Evolutionary conservation across 2,888 invertebrate species (phyloP).

Genomic region (Bombylius major): DNA sequence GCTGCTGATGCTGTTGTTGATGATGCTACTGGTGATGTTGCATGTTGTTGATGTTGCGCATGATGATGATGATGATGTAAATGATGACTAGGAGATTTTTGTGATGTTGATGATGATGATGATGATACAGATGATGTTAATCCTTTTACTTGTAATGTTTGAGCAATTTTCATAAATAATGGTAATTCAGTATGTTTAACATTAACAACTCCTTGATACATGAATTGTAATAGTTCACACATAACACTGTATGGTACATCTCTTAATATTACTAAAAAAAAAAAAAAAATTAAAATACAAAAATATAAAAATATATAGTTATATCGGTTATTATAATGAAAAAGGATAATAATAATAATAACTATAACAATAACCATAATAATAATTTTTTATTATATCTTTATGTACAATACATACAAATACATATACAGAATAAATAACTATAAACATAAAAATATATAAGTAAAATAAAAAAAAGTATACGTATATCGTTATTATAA

Average conservation of each 20-base stretch:
- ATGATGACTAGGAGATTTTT: slow-evolving; percentile 20
- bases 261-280: slow-evolving; percentile 39
- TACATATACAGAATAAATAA: too few relatives aligned
- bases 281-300: background rate
- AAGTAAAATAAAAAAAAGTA: too few relatives aligned
- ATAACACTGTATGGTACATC: slow-evolving; percentile 44
- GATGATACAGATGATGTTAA: slow-evolving; percentile 31
- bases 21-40: background rate
- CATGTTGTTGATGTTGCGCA: background rate
- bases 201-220: slow-evolving; percentile 48
- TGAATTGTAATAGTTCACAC: slow-evolving; percentile 44
- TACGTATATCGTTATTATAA: too few relatives aligned
- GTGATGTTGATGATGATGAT: slow-evolving; percentile 21
- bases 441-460: too few relatives aligned
- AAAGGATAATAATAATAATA: too few relatives aligned
- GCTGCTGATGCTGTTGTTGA: background rate
- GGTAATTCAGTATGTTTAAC: slow-evolving; percentile 38
- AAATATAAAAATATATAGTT: too few relatives aligned
- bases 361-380: too few relatives aligned
- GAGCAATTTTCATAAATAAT: slow-evolving; percentile 38
- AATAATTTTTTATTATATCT: too few relatives aligned
- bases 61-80: background rate
- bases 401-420: too few relatives aligned
- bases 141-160: slow-evolving; percentile 38
- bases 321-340: too few relatives aligned